These are phyloP conservation scores for Aphidius colemani DNA, from an alignment of 2,888 invertebrate species.

Conservation along the genomic window DNA sequence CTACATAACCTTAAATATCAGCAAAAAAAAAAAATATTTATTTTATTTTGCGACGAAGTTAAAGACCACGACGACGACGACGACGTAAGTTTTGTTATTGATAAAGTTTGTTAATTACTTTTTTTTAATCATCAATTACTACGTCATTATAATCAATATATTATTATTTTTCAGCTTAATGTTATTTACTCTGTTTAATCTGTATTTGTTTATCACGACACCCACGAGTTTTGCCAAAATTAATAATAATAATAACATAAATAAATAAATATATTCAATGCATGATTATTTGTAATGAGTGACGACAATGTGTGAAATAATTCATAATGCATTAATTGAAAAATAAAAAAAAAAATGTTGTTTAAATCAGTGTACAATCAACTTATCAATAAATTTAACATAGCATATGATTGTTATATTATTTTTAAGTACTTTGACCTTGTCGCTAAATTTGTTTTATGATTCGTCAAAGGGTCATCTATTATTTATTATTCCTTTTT, in stretches of 20 bases:
- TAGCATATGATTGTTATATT: constrained; percentile 18
- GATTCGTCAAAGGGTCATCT: constrained; percentile 23
- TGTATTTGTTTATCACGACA: neutral
- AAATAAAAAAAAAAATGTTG: neutral
- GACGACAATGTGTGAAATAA: too few species aligned
- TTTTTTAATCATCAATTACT: neutral
- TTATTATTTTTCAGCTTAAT: too few species aligned
- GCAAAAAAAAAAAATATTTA: neutral
- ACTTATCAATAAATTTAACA: constrained; percentile 22
- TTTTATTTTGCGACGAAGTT: neutral
- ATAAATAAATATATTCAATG: too few species aligned
- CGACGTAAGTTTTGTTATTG: neutral
- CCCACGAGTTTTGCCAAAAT: too few species aligned
- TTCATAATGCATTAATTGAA: too few species aligned
- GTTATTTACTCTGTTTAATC: neutral
- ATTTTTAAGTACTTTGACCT: constrained; percentile 19
- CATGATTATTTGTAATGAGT: too few species aligned
- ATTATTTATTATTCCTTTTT: constrained; percentile 5
- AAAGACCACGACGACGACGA: neutral
- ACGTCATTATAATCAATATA: too few species aligned
- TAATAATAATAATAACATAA: too few species aligned
- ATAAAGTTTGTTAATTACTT: neutral
- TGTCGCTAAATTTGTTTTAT: constrained; percentile 26
- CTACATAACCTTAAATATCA: neutral
- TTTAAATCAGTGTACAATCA: neutral